Evolutionary conservation across 2,113 vertebrate species (phyloP), one percentile per base, ranked within the genome.

Genomic region (Campylorhamphus procurvoides): DNA sequence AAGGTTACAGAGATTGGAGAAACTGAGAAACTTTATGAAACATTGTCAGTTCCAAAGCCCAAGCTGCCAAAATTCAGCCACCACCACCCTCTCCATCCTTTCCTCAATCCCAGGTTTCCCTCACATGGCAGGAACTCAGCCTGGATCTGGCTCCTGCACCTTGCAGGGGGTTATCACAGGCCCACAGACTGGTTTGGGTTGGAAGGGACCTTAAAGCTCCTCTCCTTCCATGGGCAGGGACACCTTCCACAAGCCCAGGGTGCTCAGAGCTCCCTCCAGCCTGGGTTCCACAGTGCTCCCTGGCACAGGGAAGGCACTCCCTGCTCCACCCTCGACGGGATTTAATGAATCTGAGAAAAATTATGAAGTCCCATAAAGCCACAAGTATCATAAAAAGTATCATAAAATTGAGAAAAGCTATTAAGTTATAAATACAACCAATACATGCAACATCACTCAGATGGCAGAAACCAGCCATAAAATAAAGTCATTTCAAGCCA

Each of bases 401-500:
- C 94, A 98, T 98, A 97, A 98, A 98, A 98, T 96, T 76, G 96
- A 97, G 97, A 96, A 98, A 98, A 98, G 98, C 97, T 92, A 97
- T 98, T 98, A 98, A 97, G 97, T 98, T 98, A 98, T 98, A 98
- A 98, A 98, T 97, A 98, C 97, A 98, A 97, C 97, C 97, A 84
- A 97, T 91, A 94, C 97, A 95, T 62, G 96, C 97, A 96, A 64
- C 97, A 97, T 97, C 97, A 97, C 97, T 98, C 97, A 94, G 96
- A 84, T 78, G 91, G 95, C 95, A 97, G 98, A 97, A 96, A 94
- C 94, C 68, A 78, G 93, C 97, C 60, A 47, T 98, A 98, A 98
- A 98, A 98, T 96, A 96, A 98, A 98, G 97, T 96, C 96, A 96
- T 96, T 93, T 95, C 37, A 37, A 94, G 44, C 88, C 93, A 42